Evolutionary conservation across 2,113 vertebrate genomes (phyloP).

Genomic region (Elachura formosa): DNA sequence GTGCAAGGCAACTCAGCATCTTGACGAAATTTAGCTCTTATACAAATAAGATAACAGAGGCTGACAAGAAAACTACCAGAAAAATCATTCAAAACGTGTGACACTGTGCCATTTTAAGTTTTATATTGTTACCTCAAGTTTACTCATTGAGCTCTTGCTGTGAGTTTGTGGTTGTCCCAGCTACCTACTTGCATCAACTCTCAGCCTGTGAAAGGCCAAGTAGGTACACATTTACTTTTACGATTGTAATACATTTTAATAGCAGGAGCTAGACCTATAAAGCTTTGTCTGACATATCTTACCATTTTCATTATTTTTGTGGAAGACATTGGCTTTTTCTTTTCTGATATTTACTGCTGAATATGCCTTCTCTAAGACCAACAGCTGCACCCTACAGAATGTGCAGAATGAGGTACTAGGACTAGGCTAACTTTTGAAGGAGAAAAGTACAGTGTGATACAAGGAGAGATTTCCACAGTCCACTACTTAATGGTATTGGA

Average conservation of each 20-base stretch:
- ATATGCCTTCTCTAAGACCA: neutral
- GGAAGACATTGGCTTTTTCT: neutral
- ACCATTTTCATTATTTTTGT: neutral
- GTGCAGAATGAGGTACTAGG: neutral
- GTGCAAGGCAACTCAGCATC: neutral
- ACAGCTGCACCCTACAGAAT: neutral
- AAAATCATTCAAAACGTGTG: neutral
- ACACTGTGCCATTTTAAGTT: neutral
- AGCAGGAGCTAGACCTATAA: neutral
- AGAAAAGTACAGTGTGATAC: neutral
- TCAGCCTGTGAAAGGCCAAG: neutral
- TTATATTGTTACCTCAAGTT: neutral
- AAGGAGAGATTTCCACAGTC: neutral
- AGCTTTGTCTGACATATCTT: neutral
- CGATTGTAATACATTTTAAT: neutral
- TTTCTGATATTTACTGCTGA: neutral
- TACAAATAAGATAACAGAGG: neutral
- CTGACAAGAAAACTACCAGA: neutral
- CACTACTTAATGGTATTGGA: neutral
- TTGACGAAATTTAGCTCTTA: neutral
- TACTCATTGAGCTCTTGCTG: neutral
- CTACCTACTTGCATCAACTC: neutral
- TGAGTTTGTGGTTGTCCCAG: neutral
- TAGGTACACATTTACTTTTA: neutral
- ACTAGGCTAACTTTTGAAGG: neutral